Percentiles rank a stretch among this genome's conserved stretches.
Conservation (phyloP, 2,888 invertebrate species). For the Nephrotoma guestfalica region DNA sequence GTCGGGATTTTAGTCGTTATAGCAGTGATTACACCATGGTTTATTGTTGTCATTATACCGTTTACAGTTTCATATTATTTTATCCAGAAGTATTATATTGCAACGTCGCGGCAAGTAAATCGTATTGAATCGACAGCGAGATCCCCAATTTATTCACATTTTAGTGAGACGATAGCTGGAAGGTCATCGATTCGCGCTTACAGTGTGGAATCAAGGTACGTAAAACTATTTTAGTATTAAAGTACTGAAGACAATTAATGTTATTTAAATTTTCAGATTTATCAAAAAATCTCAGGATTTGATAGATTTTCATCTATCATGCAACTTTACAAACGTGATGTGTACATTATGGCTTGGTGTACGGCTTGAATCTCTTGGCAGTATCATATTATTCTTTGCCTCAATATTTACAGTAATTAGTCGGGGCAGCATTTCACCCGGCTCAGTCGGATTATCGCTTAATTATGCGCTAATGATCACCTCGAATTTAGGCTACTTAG, state of each 20-base stretch:
- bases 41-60: constrained; percentile 23
- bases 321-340: constrained; percentile 36
- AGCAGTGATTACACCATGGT: constrained; percentile 20
- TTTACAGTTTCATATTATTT: constrained; percentile 23
- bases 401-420: background rate
- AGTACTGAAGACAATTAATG: background rate
- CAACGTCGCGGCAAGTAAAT: constrained; percentile 38
- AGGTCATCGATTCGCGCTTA: constrained; percentile 36
- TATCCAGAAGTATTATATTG: constrained; percentile 35
- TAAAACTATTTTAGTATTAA: background rate
- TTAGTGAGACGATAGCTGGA: constrained; percentile 35
- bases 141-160: constrained; percentile 41
- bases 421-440: constrained; percentile 10
- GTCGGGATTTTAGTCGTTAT: constrained; percentile 14
- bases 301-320: constrained; percentile 38
- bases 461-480: constrained; percentile 35
- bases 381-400: background rate
- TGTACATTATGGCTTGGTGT: constrained; percentile 35
- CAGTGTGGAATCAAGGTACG: constrained; percentile 35
- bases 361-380: constrained; percentile 35
- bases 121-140: constrained; percentile 37
- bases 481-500: constrained; percentile 39
- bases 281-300: constrained; percentile 33
- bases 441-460: constrained; percentile 38
- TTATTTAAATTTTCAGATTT: background rate